Conservation (phyloP, 2,888 invertebrate species). For the Drosophila tanythrix region DNA sequence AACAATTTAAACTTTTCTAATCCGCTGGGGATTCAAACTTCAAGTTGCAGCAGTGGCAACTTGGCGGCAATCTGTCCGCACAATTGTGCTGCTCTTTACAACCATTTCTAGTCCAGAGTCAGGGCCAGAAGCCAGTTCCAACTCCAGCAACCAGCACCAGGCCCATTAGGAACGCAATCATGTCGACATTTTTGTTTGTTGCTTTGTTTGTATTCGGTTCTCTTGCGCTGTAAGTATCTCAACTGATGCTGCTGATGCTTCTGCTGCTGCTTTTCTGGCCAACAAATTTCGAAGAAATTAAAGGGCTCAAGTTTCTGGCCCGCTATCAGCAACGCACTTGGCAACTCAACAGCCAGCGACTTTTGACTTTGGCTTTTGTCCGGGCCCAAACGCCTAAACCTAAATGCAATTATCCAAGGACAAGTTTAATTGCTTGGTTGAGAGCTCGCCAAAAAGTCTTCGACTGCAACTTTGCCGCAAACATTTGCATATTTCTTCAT, state of each 20-base stretch:
- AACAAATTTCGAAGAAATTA: conserved; percentile 80
- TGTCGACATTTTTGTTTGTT: conserved; percentile 80
- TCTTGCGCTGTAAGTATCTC: conserved; percentile 8
- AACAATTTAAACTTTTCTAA: conserved; percentile 82
- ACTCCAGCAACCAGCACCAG: conserved; percentile 14
- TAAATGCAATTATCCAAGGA: conserved; percentile 83
- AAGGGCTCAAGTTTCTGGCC: conserved; percentile 75
- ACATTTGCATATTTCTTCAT: conserved; percentile 43
- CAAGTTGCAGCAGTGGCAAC: conserved; percentile 65
- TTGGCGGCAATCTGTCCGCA: conserved; percentile 74
- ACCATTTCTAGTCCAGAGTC: conserved; percentile 21
- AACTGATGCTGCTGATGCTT: conserved; percentile 5
- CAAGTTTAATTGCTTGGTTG: conserved; percentile 84
- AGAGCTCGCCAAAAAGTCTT: conserved; percentile 30
- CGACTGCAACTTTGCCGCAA: conserved; percentile 52
- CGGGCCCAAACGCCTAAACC: conserved; percentile 50
- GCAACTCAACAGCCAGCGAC: conserved; percentile 68
- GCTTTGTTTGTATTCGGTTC: conserved; percentile 64
- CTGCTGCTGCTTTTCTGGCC: conserved; percentile 26
- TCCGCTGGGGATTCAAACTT: conserved; percentile 80
- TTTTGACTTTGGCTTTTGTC: conserved; percentile 68
- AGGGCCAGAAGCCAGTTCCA: conserved; percentile 6
- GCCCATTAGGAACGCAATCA: conserved; percentile 76
- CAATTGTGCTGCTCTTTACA: conserved; percentile 58
- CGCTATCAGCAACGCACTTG: conserved; percentile 76